These are phyloP conservation scores for Tarsius wallacei DNA, from an alignment of 2,797 vertebrate genomes.

Conservation along the genomic window DNA sequence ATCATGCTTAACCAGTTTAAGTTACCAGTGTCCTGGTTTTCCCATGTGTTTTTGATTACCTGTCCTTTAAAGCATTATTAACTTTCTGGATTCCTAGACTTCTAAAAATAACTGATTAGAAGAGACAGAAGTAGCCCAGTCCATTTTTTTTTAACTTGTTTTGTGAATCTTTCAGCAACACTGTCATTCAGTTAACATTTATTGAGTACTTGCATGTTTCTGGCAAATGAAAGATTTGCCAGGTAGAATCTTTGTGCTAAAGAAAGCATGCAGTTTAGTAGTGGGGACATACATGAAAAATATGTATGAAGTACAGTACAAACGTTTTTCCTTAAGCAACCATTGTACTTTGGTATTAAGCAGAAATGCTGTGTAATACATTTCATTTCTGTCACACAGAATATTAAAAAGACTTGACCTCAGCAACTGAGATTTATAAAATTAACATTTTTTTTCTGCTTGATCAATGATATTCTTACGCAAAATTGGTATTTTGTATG, in stretches of 20 bases:
- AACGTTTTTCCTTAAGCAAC: not conserved
- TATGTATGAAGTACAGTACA: not conserved
- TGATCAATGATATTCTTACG: not conserved
- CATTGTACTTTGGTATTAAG: not conserved
- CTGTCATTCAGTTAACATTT: not conserved
- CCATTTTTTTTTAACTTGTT: not conserved
- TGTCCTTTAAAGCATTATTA: not conserved
- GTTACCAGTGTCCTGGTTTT: not conserved
- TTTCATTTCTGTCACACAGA: not conserved
- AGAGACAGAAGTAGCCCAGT: not conserved
- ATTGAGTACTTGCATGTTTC: not conserved
- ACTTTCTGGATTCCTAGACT: constrained; percentile 26
- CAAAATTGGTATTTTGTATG: constrained; percentile 37
- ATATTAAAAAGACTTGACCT: not conserved
- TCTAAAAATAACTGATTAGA: constrained; percentile 48
- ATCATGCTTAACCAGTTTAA: not conserved
- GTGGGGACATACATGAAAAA: not conserved
- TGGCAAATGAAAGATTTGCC: not conserved
- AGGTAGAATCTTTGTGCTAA: not conserved
- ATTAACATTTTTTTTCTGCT: not conserved
- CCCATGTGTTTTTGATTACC: not conserved
- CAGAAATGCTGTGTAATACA: not conserved
- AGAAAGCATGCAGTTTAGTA: not conserved
- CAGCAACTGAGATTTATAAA: constrained; percentile 1
- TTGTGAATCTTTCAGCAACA: not conserved